Evolutionary conservation across 2,888 invertebrate species (phyloP), one percentile per base, ranked within the genome.

Genomic region (Oscheius sp.): DNA sequence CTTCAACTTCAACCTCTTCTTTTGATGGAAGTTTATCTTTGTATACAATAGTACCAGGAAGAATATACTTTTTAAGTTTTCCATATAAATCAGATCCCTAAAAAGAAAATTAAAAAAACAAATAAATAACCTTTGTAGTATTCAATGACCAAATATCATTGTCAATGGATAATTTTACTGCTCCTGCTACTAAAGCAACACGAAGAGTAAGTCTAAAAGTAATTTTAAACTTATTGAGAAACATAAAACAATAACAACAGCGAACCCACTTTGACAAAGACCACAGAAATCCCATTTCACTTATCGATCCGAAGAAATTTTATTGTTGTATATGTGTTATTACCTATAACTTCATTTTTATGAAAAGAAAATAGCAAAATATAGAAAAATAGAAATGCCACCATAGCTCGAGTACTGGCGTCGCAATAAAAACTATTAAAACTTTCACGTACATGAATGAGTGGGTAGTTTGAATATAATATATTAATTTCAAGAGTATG

Each of bases 31-130:
- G 71, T 77, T 82, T 74, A 51, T 83, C 76, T 33, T 74, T 73
- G 61, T 83, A 83, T 26, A 83, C 82, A 62, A 83, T 77, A 9
- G 83, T 82, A 33, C 83, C 83, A 17, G 81, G 81, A n/a, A 83
- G 36, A 54, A 83, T 78, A 73, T 80, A 76, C 67, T 83, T 72
- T 66, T 82, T 83, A 51, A 81, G 57, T 67, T 80, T 75, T 24
- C 73, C 74, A 71, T 82, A 83, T 38, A 80, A 67, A 44, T 80
- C 77, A 17, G 74, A 74, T 32, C 82, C 80, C 73, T 78, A 68
- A 49, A 67, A 14, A 28, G 8, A 44, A 47, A 44, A 45, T 26
- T 41, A 12, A n/a, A 17, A 9, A 51, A 50, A 5, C 22, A 28
- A 14, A 24, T 14, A 4, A 36, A 51, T 2, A 56, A 73, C 77